A percentile compares a stretch with the other conserved stretches of the same genome.
phyloP scores from a whole-genome alignment of 2,888 invertebrate species.

The Oasisia sp. region DNA sequence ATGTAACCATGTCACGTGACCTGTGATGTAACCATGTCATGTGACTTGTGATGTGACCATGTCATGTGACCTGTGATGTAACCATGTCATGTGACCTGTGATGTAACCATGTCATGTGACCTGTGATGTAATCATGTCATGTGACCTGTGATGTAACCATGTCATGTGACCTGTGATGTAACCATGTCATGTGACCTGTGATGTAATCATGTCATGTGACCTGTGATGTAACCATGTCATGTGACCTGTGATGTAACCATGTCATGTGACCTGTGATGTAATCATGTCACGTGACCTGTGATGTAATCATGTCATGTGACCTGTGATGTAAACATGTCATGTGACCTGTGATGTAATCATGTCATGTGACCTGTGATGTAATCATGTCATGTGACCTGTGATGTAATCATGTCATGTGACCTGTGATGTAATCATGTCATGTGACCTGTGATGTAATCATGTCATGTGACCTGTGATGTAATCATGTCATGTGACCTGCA shows the following conservation, averaged over 20 bases:
- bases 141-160: constrained; percentile 18
- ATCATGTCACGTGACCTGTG: constrained; percentile 21
- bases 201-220: background rate
- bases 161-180: background rate
- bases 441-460: constrained; percentile 10
- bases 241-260: constrained; percentile 18
- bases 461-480: constrained; percentile 20
- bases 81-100: constrained; percentile 23
- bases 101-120: background rate
- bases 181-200: constrained; percentile 23
- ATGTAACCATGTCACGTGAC: background rate
- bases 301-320: background rate
- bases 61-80: background rate
- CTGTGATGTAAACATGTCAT: no score
- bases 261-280: background rate
- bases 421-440: constrained; percentile 13
- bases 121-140: no score
- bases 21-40: no score
- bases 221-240: no score
- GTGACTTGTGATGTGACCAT: background rate
- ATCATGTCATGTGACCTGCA: background rate
- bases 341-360: constrained; percentile 17
- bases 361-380: background rate
- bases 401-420: background rate
- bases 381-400: constrained; percentile 23